Evolutionary conservation across 1,140 invertebrate genomes (phyloP), one percentile per base, ranked within the genome.

Genomic region (Lepidurus packardi): DNA sequence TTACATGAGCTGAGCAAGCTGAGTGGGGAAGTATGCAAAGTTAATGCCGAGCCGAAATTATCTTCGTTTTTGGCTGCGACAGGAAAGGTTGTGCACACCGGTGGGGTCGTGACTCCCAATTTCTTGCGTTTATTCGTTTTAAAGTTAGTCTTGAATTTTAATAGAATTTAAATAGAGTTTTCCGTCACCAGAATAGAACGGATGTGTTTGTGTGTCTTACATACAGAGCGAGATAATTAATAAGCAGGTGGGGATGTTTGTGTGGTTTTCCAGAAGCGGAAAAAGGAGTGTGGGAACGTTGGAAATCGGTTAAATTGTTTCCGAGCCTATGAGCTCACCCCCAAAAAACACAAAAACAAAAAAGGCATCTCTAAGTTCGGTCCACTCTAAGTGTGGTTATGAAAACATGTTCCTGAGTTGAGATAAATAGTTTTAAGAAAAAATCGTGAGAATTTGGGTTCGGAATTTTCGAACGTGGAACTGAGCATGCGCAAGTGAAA

Each of bases 251-350:
- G 53, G 53, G 53, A n/a, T n/a, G 53, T 65, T 65, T 65, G 53
- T n/a, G 53, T 65, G 53, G 53, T 65, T 65, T 65, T 65, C 53
- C 53, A 65, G 53, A 1, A 21, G 53, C 21, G 53, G 53, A 65
- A 65, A 65, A 65, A 13, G 16, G 53, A 13, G 53, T 65, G 53
- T 65, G 53, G 53, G 53, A 65, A 65, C 8, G 13, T 65, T 9
- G 53, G 21, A 65, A 65, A 65, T 65, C 53, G 53, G 53, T 34
- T 4, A 3, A 34, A 4, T 34, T 34, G 2, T 3, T 34, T 34
- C 34, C 34, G 0, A 4, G 34, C 4, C 53, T n/a, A 21, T 65
- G 53, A 16, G 53, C 53, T 65, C 53, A 65, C 16, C 16, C 9
- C 13, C 16, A 1, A 21, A 65, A 65, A 65, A 0, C 10, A 65